phyloP scores from a whole-genome alignment of 2,797 vertebrate genomes.

The Microchirus variegatus region DNA sequence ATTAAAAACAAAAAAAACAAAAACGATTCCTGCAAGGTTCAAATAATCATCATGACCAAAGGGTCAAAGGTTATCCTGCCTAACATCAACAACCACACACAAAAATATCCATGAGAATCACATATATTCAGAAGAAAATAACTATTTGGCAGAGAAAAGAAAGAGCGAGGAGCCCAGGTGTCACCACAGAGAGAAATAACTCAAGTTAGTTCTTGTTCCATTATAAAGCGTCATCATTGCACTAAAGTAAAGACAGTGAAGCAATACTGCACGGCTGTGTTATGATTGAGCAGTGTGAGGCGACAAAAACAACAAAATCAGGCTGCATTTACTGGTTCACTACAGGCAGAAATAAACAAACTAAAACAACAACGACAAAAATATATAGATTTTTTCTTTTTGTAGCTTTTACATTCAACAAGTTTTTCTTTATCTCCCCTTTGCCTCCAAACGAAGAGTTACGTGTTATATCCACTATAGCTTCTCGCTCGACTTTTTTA shows the following conservation, averaged over 20 bases:
- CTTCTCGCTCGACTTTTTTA: constrained; percentile 58
- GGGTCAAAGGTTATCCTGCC: constrained; percentile 60
- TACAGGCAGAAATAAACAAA: constrained; percentile 63
- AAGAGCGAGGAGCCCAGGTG: constrained; percentile 19
- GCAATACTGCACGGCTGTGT: constrained; percentile 79
- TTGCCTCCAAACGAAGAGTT: constrained; percentile 71
- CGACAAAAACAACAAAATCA: constrained; percentile 59
- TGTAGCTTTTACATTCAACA: constrained; percentile 82
- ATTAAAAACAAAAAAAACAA: constrained; percentile 21
- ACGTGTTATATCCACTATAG: constrained; percentile 77
- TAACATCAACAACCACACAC: constrained; percentile 57
- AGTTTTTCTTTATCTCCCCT: constrained; percentile 64
- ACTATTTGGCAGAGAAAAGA: constrained; percentile 56
- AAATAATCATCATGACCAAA: constrained; percentile 31
- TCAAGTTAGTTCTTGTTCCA: constrained; percentile 56
- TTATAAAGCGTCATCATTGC: constrained; percentile 74
- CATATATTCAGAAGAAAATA: constrained; percentile 29
- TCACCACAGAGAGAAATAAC: constrained; percentile 33
- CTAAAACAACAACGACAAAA: constrained; percentile 43
- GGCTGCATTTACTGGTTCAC: constrained; percentile 50
- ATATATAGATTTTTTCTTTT: constrained; percentile 58
- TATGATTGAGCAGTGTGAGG: constrained; percentile 64
- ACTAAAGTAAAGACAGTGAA: constrained; percentile 66
- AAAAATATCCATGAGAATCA: constrained; percentile 43
- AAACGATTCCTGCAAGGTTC: too few species aligned